Conservation (phyloP, 1,140 invertebrate genomes). For the Luehdorfia chinensis region DNA sequence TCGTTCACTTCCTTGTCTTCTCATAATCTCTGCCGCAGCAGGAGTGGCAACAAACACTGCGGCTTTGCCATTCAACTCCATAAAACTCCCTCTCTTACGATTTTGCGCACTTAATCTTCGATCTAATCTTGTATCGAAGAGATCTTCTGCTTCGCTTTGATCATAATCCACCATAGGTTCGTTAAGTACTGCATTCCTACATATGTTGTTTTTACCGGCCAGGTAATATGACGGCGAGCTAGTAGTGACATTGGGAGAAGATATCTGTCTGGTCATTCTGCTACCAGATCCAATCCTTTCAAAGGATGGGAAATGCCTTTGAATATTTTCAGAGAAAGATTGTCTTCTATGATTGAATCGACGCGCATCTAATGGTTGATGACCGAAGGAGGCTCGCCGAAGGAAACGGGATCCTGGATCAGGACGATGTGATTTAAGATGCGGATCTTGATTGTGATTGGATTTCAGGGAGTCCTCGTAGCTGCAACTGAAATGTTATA, state of each 20-base stretch:
- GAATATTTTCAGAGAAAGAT: slow-evolving; percentile 66
- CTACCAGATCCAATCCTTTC: slow-evolving; percentile 39
- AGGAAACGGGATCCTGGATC: slow-evolving; percentile 41
- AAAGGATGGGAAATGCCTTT: slow-evolving; percentile 56
- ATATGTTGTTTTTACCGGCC: slow-evolving; percentile 44
- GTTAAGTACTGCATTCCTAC: slow-evolving; percentile 56
- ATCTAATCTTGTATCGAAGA: slow-evolving; percentile 56
- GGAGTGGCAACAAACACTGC: slow-evolving; percentile 67
- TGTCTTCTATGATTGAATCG: slow-evolving; percentile 49
- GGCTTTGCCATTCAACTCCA: slow-evolving; percentile 60
- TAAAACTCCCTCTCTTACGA: slow-evolving; percentile 54
- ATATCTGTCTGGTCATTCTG: slow-evolving; percentile 49
- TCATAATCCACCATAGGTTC: slow-evolving; percentile 74
- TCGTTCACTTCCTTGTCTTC: slow-evolving; percentile 64
- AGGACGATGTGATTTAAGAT: slow-evolving; percentile 33
- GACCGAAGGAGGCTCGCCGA: slow-evolving; percentile 54
- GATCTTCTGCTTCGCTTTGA: slow-evolving; percentile 70
- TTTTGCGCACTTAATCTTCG: slow-evolving; percentile 42
- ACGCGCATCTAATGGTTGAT: slow-evolving; percentile 44
- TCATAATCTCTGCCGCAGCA: slow-evolving; percentile 64
- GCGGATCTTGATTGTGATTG: slow-evolving; percentile 46
- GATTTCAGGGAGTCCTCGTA: slow-evolving; percentile 83
- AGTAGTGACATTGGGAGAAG: slow-evolving; percentile 56
- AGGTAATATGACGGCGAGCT: slow-evolving; percentile 46
- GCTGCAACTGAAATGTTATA: slow-evolving; percentile 72